Base-by-base conservation (phyloP, 2,113 vertebrate genomes). In the Rhadina sibilatrix region DNA sequence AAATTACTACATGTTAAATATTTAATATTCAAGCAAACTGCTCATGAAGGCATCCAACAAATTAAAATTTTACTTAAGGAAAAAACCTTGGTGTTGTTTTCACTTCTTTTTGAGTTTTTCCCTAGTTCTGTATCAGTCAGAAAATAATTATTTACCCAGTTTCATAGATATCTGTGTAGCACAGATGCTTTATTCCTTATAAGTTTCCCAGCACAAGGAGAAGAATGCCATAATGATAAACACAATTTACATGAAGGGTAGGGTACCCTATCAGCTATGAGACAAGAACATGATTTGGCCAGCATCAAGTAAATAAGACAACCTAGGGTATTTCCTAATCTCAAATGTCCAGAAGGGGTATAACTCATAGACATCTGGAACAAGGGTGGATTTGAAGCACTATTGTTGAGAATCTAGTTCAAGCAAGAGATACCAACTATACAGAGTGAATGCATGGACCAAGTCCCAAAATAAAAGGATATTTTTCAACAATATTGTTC, bases 211-310 rank as follows among this genome's bases (percentile, higher is more conserved):
- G 28, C 25, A 33, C 20, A 59, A 81, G 16, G 30, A 69, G 33
- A 89, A 63, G 13, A 4, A 27, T 78, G 44, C 4, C 2, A 0
- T 5, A 25, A 37, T 35, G 21, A 82, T 91, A 70, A 44, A 14
- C 2, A 4, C 37, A 94, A 54, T 14, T 27, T 31, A 14, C 8
- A 5, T 35, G 23, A 72, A 40, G 3, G 0, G 0, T 8, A 46
- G 15, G 18, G n/a, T 25, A 42, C 22, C 30, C 12, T 52, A 19
- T 15, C 4, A 87, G 2, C 17, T 4, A 11, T 18, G 59, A 70
- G n/a, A 66, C 37, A 31, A 9, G 27, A 27, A 35, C 13, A 16
- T 70, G 37, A 13, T 18, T 50, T 66, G 42, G 11, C 7, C 54
- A 49, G 16, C 12, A 22, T 22, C 18, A 40, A 70, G 20, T 3